Evolutionary conservation across 2,113 vertebrate genomes (phyloP).

Genomic region (Sorex araneus): DNA sequence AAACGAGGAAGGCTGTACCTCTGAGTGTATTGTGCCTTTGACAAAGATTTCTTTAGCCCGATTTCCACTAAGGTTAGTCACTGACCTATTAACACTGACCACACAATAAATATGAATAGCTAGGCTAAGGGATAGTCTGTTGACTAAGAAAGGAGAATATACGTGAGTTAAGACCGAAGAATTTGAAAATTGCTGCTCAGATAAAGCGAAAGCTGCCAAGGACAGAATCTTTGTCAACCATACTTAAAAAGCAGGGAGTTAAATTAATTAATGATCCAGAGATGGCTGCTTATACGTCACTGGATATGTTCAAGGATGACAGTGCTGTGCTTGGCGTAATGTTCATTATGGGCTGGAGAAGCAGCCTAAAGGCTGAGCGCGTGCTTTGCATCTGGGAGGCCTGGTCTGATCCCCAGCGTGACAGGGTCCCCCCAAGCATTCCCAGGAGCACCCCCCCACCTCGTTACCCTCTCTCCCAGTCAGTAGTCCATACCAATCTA

Average conservation of each 20-base stretch:
- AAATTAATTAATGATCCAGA: neutral
- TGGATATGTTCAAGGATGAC: neutral
- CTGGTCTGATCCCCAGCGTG: no score
- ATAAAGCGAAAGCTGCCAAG: constrained; percentile 43
- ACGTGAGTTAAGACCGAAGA: constrained; percentile 13
- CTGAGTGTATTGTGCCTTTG: neutral
- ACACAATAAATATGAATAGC: neutral
- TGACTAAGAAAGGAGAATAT: neutral
- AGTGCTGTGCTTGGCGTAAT: neutral
- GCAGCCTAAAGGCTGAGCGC: neutral
- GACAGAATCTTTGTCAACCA: neutral
- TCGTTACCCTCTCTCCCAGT: neutral
- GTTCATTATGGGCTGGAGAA: neutral
- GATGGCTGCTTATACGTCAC: neutral
- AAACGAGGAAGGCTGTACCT: neutral
- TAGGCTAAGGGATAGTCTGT: neutral
- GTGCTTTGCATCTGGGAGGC: no score
- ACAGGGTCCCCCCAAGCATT: no score
- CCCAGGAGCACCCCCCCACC: no score
- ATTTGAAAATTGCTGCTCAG: neutral
- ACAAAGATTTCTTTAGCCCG: neutral
- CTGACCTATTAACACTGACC: neutral
- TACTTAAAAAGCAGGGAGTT: constrained; percentile 1
- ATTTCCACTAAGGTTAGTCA: neutral
- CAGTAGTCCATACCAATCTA: constrained; percentile 32